These are phyloP conservation scores for Daboia siamensis DNA, from an alignment of 2,113 vertebrate species.

Conservation along the genomic window DNA sequence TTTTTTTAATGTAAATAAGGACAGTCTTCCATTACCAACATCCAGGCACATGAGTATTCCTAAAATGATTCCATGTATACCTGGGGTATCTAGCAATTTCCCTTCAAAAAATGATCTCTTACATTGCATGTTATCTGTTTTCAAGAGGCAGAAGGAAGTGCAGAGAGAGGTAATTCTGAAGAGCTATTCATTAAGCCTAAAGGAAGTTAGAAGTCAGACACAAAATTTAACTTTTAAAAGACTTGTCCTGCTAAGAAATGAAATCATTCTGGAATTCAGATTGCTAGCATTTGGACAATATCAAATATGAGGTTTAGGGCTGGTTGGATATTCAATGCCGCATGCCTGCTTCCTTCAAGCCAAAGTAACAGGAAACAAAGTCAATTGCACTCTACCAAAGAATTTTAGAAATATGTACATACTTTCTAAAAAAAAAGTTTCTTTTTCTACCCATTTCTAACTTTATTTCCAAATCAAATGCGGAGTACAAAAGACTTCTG, in stretches of 20 bases:
- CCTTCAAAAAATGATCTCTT: background rate
- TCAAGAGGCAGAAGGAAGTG: background rate
- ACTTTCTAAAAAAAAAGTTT: conserved; percentile 28
- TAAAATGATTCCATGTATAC: background rate
- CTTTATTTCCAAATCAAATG: conserved; percentile 26
- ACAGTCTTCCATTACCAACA: conserved; percentile 29
- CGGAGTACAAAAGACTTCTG: conserved; percentile 46
- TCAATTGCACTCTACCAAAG: conserved; percentile 46
- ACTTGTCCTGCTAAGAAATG: background rate
- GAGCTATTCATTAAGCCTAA: background rate
- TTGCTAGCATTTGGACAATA: conserved; percentile 48
- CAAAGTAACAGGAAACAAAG: conserved; percentile 34
- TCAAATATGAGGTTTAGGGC: conserved; percentile 36
- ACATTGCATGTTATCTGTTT: background rate
- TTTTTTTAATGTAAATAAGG: conserved; percentile 50
- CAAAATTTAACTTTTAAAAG: background rate
- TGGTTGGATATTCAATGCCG: conserved; percentile 50
- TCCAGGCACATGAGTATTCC: background rate
- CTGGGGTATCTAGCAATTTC: background rate
- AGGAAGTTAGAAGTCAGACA: background rate
- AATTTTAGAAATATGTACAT: background rate
- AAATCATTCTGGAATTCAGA: background rate
- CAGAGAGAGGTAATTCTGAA: conserved; percentile 16
- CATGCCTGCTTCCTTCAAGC: conserved; percentile 45
- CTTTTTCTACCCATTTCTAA: conserved; percentile 37